Base-by-base conservation (phyloP, 2,797 vertebrate species). In the Podargus strigoides region DNA sequence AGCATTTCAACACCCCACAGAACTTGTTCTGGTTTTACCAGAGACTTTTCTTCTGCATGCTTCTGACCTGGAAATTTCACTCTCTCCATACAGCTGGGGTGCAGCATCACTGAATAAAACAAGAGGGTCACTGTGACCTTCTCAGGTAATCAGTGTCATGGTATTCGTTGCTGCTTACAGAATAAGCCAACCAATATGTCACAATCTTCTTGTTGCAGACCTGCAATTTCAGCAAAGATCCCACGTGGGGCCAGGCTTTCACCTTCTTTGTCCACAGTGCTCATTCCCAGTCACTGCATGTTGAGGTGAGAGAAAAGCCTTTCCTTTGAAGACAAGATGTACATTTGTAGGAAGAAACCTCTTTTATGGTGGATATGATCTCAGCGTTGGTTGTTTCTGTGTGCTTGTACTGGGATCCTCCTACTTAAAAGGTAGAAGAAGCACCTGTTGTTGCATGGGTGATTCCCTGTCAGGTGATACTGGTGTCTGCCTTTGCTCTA, bases 231-330 rank as follows among this genome's bases (percentile, higher is more conserved):
- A 98, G 97, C 75, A 99, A 98, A 97, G 98, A 99, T 97, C 99
- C 99, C 0, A 97, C 94, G 1, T 99, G 98, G 98, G 98, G 98
- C 96, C 98, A 99, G 87, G 98, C 98, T 60, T 99, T 99, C 97
- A 98, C 98, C 49, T 99, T 99, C 97, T 99, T 99, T 68, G 98
- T 99, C 47, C 97, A 98, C 78, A 97, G 85, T 21, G 94, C 99
- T 84, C 94, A 97, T 47, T 97, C 97, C 12, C 98, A 99, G 96
- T 97, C 98, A 41, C 98, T 99, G 26, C 94, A 85, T 5, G 22
- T 99, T 68, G 98, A 99, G 99, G 99, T 99, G 55, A 96, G 96
- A 90, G 41, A 84, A 77, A 69, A 84, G 41, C 56, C 24, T 70
- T 94, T 93, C 55, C 44, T 87, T 58, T 64, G 73, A 64, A 81